Conservation (phyloP, 2,113 vertebrate genomes). For the Pelmatolapia mariae region DNA sequence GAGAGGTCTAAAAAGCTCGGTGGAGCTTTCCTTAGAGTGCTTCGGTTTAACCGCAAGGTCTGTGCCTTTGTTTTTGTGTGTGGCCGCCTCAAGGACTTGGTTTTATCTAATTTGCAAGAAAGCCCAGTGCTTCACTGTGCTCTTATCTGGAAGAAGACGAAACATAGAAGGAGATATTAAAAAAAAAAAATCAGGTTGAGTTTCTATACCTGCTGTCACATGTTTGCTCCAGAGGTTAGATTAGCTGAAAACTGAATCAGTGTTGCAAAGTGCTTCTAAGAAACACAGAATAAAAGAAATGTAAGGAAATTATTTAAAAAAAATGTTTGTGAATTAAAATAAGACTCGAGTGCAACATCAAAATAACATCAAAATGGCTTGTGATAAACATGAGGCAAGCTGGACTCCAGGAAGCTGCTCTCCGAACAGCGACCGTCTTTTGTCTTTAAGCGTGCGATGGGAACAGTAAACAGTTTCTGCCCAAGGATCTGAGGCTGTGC, state of each 20-base stretch:
- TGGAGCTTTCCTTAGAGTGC: not conserved
- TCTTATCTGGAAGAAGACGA: not conserved
- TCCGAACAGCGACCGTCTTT: accelerated
- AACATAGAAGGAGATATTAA: not conserved
- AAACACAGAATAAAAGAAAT: not conserved
- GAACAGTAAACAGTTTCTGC: not conserved
- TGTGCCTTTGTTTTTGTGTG: not conserved
- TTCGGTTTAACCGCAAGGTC: not conserved
- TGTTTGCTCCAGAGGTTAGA: not conserved
- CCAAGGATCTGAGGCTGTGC: not conserved
- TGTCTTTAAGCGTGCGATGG: not conserved
- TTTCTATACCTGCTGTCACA: not conserved
- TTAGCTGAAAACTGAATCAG: not conserved
- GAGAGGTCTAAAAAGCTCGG: not conserved
- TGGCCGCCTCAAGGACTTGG: not conserved
- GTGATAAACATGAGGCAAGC: not conserved
- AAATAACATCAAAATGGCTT: not conserved
- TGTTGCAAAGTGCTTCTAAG: not conserved
- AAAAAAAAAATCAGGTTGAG: not conserved
- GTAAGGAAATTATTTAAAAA: not conserved
- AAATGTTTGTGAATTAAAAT: not conserved
- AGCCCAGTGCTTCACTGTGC: not conserved
- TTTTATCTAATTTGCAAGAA: not conserved
- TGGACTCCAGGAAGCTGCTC: not conserved
- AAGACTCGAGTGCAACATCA: not conserved